phyloP scores from a whole-genome alignment of 2,113 vertebrate genomes.

The Oreochromis aureus region DNA sequence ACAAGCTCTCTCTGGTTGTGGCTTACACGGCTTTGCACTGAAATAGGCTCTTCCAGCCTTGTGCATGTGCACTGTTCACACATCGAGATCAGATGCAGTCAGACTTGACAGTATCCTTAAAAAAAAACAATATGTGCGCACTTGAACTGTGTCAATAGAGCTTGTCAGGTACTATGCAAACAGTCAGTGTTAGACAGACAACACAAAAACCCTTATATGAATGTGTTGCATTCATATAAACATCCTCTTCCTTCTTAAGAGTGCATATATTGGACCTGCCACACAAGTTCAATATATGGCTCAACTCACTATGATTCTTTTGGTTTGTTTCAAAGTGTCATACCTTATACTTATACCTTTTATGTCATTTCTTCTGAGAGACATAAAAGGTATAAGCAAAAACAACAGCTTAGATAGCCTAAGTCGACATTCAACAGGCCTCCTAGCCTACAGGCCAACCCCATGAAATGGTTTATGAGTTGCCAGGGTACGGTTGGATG shows the following conservation, averaged over 20 bases:
- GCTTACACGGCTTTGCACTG: conserved; percentile 8
- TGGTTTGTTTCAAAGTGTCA: background rate
- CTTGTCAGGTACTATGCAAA: background rate
- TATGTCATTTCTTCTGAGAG: background rate
- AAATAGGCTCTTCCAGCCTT: conserved; percentile 4
- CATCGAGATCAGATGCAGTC: background rate
- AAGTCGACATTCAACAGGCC: background rate
- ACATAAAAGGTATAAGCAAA: background rate
- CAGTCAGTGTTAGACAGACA: conserved; percentile 8
- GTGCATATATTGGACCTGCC: background rate
- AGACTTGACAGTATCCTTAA: background rate
- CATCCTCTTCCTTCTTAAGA: background rate
- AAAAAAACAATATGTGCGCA: background rate
- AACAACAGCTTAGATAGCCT: background rate
- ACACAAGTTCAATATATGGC: background rate
- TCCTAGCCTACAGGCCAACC: background rate
- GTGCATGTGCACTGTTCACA: conserved; percentile 9
- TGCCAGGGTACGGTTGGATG: background rate
- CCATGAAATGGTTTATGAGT: background rate
- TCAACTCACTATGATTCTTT: background rate
- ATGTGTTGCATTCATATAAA: background rate
- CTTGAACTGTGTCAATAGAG: conserved; percentile 2
- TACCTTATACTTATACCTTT: background rate
- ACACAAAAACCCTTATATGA: background rate
- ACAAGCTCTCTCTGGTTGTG: conserved; percentile 14